These are phyloP conservation scores for Ypsolopha scabrella DNA, from an alignment of 2,888 invertebrate species.

Conservation along the genomic window DNA sequence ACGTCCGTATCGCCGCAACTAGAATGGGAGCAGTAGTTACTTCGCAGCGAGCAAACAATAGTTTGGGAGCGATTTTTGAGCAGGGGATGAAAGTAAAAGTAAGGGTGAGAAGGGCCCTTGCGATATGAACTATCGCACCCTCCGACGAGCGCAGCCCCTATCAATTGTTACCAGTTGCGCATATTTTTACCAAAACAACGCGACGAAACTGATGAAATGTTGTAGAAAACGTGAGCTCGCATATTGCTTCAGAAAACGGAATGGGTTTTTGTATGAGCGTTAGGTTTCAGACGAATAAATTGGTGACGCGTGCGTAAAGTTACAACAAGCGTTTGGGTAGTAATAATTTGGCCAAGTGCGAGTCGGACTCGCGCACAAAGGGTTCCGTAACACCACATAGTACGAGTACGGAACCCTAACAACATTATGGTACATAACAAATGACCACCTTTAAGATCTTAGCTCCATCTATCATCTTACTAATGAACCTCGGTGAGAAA, in stretches of 20 bases:
- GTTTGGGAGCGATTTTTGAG: conserved; percentile 57
- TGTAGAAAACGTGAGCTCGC: not conserved
- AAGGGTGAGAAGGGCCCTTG: conserved; percentile 42
- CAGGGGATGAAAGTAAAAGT: conserved; percentile 52
- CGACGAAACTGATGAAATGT: conserved; percentile 20
- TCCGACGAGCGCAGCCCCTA: conserved; percentile 34
- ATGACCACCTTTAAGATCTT: no score
- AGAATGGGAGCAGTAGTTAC: conserved; percentile 56
- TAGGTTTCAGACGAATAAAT: no score
- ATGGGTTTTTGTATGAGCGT: no score
- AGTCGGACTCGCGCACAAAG: no score
- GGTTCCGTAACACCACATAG: no score
- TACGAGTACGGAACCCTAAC: no score
- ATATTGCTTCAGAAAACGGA: not conserved
- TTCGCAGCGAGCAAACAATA: conserved; percentile 39
- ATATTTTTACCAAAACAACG: conserved; percentile 50
- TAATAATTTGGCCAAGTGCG: no score
- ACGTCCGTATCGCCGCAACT: conserved; percentile 8
- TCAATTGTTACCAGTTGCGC: conserved; percentile 63
- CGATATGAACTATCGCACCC: conserved; percentile 51
- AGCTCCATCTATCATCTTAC: no score
- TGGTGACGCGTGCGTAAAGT: no score
- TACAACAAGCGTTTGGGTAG: no score
- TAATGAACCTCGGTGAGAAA: no score
- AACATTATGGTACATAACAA: no score